phyloP scores from a whole-genome alignment of 2,113 vertebrate genomes.

The Glaucomys volans region DNA sequence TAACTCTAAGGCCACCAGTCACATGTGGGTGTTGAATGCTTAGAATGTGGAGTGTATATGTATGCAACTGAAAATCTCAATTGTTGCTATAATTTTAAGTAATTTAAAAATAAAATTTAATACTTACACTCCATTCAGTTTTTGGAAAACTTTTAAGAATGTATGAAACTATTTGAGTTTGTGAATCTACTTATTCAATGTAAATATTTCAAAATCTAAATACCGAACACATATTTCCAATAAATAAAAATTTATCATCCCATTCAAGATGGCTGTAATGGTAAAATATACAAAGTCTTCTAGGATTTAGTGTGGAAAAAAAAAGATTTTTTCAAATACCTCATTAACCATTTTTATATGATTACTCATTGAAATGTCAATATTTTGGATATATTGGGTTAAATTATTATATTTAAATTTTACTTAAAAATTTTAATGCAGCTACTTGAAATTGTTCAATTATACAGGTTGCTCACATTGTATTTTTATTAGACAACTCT shows the following conservation, averaged over 20 bases:
- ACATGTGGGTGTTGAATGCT: neutral
- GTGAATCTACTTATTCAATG: slow-evolving; percentile 23
- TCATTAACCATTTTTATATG: neutral
- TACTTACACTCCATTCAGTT: neutral
- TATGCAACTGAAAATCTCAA: neutral
- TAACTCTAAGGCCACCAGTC: neutral
- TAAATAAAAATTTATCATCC: neutral
- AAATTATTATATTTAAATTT: slow-evolving; percentile 53
- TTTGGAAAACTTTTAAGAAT: neutral
- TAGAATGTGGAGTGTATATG: neutral
- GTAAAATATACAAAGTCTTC: neutral
- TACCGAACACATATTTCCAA: neutral
- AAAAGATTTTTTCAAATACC: neutral
- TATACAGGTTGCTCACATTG: neutral
- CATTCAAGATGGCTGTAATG: neutral
- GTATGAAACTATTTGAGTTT: neutral
- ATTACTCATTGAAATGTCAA: neutral
- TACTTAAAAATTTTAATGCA: neutral
- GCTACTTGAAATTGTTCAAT: neutral
- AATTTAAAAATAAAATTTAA: slow-evolving; percentile 32
- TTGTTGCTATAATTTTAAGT: neutral
- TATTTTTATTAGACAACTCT: neutral
- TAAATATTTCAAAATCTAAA: neutral
- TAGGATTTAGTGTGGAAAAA: neutral
- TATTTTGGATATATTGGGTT: neutral